Percentiles rank a stretch among this genome's conserved stretches.
These are phyloP conservation scores for Acanthurus leucopareius DNA, from an alignment of 2,797 vertebrate genomes.

Conservation along the genomic window DNA sequence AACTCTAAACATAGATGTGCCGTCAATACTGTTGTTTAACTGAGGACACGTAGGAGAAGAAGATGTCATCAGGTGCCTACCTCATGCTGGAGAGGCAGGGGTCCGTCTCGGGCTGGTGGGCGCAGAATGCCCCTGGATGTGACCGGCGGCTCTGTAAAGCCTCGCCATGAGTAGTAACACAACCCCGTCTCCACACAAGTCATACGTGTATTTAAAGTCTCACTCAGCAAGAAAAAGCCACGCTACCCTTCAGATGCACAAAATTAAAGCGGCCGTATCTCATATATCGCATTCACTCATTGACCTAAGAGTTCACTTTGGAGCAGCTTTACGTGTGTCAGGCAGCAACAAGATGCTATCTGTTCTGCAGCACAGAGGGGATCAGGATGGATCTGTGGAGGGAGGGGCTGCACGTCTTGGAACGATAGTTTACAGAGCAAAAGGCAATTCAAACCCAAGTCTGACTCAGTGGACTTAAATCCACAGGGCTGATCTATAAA, in stretches of 20 bases:
- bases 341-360: slow-evolving; percentile 77
- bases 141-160: slow-evolving; percentile 64
- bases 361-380: slow-evolving; percentile 56
- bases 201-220: slow-evolving; percentile 80
- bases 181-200: slow-evolving; percentile 69
- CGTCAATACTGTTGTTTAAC: neutral
- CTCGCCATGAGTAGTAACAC: slow-evolving; percentile 71
- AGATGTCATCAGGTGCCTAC: slow-evolving; percentile 68
- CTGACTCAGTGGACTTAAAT: slow-evolving; percentile 47
- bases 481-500: slow-evolving; percentile 70
- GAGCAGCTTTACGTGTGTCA: slow-evolving; percentile 57
- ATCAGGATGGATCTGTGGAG: slow-evolving; percentile 42
- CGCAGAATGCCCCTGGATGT: slow-evolving; percentile 60
- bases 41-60: neutral
- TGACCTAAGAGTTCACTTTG: slow-evolving; percentile 51
- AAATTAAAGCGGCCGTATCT: slow-evolving; percentile 70
- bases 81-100: slow-evolving; percentile 68
- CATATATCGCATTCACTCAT: slow-evolving; percentile 46
- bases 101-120: slow-evolving; percentile 55
- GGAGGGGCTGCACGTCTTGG: slow-evolving; percentile 68
- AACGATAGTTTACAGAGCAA: slow-evolving; percentile 45
- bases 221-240: slow-evolving; percentile 68
- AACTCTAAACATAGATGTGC: neutral
- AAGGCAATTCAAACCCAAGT: slow-evolving; percentile 53
- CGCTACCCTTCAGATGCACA: slow-evolving; percentile 51